Evolutionary conservation across 2,797 vertebrate genomes (phyloP).

Genomic region (Anabacerthia variegaticeps): DNA sequence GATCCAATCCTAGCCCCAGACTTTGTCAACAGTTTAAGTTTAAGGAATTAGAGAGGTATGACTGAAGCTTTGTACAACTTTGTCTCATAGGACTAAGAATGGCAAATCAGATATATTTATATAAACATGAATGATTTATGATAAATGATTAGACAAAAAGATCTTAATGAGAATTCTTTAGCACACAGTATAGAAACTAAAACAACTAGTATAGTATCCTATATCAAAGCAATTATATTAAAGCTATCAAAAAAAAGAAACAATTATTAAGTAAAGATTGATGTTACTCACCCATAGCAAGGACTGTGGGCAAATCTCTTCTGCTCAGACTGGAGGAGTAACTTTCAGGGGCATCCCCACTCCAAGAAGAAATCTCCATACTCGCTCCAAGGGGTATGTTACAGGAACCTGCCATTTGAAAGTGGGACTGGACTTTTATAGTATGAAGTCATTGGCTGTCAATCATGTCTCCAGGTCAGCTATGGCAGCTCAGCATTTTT

Average conservation of each 20-base stretch:
- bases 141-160: not conserved
- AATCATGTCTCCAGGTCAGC: not conserved
- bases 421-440: not conserved
- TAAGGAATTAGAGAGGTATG: not conserved
- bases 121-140: not conserved
- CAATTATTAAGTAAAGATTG: not conserved
- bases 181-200: not conserved
- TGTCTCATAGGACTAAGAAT: not conserved
- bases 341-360: not conserved
- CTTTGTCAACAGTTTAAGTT: not conserved
- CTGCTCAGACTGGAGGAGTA: not conserved
- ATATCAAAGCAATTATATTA: not conserved
- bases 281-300: not conserved
- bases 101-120: not conserved
- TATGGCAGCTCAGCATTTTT: not conserved
- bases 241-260: not conserved
- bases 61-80: not conserved
- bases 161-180: not conserved
- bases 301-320: not conserved
- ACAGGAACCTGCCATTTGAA: not conserved
- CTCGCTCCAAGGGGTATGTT: not conserved
- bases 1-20: not conserved
- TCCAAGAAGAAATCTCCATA: not conserved
- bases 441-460: not conserved
- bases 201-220: not conserved